A percentile compares a stretch with the other conserved stretches of the same genome.
Evolutionary conservation across 2,888 invertebrate species (phyloP).

Genomic region (Scaptomyza tumidula): DNA sequence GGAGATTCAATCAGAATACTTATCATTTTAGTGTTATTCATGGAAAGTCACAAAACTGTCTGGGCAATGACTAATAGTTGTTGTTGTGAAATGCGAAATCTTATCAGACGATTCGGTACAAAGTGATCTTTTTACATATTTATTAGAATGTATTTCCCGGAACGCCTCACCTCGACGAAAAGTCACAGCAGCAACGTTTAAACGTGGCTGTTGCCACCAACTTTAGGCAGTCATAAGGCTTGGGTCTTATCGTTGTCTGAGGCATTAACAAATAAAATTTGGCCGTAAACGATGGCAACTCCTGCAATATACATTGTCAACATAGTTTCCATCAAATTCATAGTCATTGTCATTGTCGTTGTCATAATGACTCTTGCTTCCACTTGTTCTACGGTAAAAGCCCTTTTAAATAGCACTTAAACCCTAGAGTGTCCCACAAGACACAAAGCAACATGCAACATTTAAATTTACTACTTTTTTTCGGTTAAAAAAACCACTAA

Average conservation of each 20-base stretch:
- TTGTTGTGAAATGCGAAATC: slow-evolving; percentile 42
- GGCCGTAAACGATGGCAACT: slow-evolving; percentile 46
- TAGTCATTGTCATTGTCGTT: slow-evolving; percentile 9
- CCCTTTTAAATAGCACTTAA: slow-evolving; percentile 16
- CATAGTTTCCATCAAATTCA: slow-evolving; percentile 11
- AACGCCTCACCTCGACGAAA: background rate
- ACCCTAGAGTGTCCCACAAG: background rate
- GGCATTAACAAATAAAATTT: slow-evolving; percentile 68
- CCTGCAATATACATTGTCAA: slow-evolving; percentile 43
- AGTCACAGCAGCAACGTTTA: slow-evolving; percentile 25
- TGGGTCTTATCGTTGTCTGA: slow-evolving; percentile 43
- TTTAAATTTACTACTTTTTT: too few species aligned
- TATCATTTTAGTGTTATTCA: background rate
- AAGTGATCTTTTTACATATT: slow-evolving; percentile 32
- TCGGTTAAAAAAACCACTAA: background rate
- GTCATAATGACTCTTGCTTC: slow-evolving; percentile 3
- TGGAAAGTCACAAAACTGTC: slow-evolving; percentile 15
- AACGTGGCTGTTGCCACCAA: slow-evolving; percentile 39
- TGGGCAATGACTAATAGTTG: slow-evolving; percentile 15
- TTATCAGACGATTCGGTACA: slow-evolving; percentile 40
- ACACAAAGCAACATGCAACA: slow-evolving; percentile 7
- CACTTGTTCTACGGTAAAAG: slow-evolving; percentile 30
- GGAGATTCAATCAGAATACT: slow-evolving; percentile 28
- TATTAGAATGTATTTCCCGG: background rate
- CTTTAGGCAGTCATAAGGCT: slow-evolving; percentile 30